Conservation (phyloP, 1,140 invertebrate species). For the Drosophila bocki region DNA sequence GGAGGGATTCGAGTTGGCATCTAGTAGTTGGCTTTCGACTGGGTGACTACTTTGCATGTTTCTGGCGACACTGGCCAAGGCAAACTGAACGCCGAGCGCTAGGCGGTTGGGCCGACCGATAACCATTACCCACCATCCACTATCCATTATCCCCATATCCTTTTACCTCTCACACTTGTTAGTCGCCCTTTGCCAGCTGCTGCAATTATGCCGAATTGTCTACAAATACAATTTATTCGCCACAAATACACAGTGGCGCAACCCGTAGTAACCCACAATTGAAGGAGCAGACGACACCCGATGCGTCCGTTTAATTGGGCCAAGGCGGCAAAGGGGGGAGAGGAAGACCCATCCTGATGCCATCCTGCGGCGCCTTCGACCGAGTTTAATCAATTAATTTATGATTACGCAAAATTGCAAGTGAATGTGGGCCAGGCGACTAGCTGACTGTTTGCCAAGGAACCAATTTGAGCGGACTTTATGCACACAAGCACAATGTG, state of each 20-base stretch:
- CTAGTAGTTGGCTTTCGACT: conserved; percentile 15
- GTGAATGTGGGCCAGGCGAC: conserved; percentile 19
- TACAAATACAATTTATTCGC: conserved; percentile 79
- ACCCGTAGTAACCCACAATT: conserved; percentile 18
- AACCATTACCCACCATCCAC: conserved; percentile 46
- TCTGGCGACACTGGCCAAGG: conserved; percentile 35
- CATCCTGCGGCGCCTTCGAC: conserved; percentile 64
- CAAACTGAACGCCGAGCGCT: conserved; percentile 45
- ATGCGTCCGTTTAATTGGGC: conserved; percentile 48
- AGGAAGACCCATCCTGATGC: conserved; percentile 23
- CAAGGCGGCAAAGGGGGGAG: conserved; percentile 8
- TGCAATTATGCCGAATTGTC: conserved; percentile 82
- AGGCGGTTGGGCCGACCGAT: conserved; percentile 8
- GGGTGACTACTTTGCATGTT: conserved; percentile 55
- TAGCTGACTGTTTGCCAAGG: conserved; percentile 2
- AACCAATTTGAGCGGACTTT: neutral
- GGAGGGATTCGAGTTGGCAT: conserved; percentile 31
- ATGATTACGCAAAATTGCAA: conserved; percentile 64
- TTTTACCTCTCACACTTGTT: conserved; percentile 10
- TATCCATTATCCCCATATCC: conserved; percentile 31
- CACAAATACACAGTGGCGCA: conserved; percentile 52
- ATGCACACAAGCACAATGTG: neutral
- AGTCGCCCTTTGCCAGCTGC: conserved; percentile 20
- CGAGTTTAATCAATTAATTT: conserved; percentile 76
- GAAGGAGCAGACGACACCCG: conserved; percentile 38